These are phyloP conservation scores for Gymnocheta viridis DNA, from an alignment of 2,888 invertebrate genomes.

Conservation along the genomic window DNA sequence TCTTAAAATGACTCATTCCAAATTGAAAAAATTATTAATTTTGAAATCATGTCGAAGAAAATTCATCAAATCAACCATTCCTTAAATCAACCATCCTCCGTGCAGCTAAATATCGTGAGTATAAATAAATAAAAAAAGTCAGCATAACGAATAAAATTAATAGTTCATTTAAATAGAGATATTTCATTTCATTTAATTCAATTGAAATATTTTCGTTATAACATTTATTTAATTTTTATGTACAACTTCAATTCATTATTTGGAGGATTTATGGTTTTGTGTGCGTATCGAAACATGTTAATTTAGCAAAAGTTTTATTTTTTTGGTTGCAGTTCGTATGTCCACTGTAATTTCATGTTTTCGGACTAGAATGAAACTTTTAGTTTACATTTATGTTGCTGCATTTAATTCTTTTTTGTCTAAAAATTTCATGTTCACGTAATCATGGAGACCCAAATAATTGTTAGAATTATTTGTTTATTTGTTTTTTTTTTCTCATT, in stretches of 20 bases:
- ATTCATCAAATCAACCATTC: neutral
- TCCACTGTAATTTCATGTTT: neutral
- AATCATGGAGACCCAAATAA: conserved; percentile 66
- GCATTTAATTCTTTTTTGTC: neutral
- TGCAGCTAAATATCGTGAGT: neutral
- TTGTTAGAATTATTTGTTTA: conserved; percentile 50
- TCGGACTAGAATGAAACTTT: neutral
- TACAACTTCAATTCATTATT: conserved; percentile 2
- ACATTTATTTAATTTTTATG: neutral
- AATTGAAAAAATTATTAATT: neutral
- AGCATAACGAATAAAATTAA: conserved; percentile 21
- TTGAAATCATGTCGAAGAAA: neutral
- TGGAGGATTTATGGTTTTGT: conserved; percentile 53
- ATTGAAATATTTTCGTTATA: neutral
- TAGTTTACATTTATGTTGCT: conserved; percentile 14
- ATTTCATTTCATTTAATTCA: conserved; percentile 15
- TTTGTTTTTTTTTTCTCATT: neutral
- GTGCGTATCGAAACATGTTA: conserved; percentile 59
- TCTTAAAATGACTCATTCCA: neutral
- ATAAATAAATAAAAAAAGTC: neutral
- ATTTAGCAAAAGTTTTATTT: conserved; percentile 33
- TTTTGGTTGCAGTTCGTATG: neutral
- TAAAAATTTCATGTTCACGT: conserved; percentile 57
- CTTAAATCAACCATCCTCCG: neutral
- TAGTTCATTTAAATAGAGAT: conserved; percentile 33